Percentiles rank a stretch among this genome's conserved stretches.
Conservation (phyloP, 2,888 invertebrate species). For the Xanthia icteritia region DNA sequence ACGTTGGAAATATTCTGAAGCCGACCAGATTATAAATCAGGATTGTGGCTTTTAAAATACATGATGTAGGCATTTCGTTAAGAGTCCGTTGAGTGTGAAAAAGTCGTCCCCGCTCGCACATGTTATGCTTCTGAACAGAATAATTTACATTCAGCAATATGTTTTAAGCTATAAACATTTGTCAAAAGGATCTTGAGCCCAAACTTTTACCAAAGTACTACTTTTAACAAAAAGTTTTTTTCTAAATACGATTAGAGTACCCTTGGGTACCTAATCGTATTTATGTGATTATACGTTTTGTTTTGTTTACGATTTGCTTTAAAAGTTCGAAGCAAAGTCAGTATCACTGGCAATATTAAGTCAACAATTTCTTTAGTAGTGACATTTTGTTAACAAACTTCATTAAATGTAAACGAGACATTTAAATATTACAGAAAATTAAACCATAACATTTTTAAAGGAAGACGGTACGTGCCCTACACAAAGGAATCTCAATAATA, state of each 20-base stretch:
- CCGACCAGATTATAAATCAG: conserved; percentile 21
- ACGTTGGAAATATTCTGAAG: conserved; percentile 31
- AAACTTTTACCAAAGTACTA: background rate
- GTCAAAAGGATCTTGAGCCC: conserved; percentile 6
- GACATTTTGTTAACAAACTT: background rate
- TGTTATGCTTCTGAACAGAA: conserved; percentile 27
- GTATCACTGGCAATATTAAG: background rate
- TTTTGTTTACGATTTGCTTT: background rate
- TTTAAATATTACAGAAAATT: background rate
- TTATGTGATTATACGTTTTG: background rate
- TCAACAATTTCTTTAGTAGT: background rate
- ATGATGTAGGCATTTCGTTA: conserved; percentile 13
- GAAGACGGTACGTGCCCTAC: background rate
- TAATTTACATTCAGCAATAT: conserved; percentile 27
- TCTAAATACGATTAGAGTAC: background rate
- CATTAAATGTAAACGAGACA: background rate
- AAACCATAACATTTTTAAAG: background rate
- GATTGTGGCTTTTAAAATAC: conserved; percentile 34
- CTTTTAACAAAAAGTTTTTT: no score
- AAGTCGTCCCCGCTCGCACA: conserved; percentile 4
- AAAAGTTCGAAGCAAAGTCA: background rate
- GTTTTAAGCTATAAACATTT: conserved; percentile 11
- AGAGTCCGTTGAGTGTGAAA: conserved; percentile 17
- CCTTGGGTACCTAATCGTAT: background rate
- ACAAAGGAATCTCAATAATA: background rate